Percentiles rank a stretch among this genome's conserved stretches.
These are phyloP conservation scores for Egretta garzetta DNA, from an alignment of 2,113 vertebrate genomes.

Conservation along the genomic window DNA sequence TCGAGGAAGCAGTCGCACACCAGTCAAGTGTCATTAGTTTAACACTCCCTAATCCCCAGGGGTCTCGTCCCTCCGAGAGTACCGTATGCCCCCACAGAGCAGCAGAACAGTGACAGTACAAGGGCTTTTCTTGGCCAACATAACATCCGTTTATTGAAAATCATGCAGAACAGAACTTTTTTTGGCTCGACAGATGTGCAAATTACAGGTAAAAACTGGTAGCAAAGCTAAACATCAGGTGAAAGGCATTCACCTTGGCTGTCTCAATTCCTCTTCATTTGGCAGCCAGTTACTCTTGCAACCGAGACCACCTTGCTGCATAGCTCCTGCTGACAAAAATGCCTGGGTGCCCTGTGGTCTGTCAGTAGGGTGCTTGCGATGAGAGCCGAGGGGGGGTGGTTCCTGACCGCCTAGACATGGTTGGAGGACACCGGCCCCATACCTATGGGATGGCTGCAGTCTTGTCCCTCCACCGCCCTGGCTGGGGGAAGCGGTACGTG, in stretches of 20 bases:
- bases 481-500: fast-evolving
- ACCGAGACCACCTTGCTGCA: fast-evolving
- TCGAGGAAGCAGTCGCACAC: neutral
- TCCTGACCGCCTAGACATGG: neutral
- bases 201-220: neutral
- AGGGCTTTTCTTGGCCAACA: neutral
- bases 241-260: neutral
- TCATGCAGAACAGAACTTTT: fast-evolving
- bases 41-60: neutral
- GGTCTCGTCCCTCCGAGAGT: neutral
- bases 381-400: neutral
- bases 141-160: fast-evolving
- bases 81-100: fast-evolving
- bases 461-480: neutral
- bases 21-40: neutral
- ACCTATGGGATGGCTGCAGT: neutral
- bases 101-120: neutral
- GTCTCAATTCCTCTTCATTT: neutral
- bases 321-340: neutral
- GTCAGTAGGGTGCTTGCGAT: neutral
- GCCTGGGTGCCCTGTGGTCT: neutral
- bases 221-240: neutral
- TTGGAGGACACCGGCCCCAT: neutral
- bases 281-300: neutral
- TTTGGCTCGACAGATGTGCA: fast-evolving